Conservation (phyloP, 30 jellyfish, hydroid and myxozoan genomes). For the Chironex yamaguchii region DNA sequence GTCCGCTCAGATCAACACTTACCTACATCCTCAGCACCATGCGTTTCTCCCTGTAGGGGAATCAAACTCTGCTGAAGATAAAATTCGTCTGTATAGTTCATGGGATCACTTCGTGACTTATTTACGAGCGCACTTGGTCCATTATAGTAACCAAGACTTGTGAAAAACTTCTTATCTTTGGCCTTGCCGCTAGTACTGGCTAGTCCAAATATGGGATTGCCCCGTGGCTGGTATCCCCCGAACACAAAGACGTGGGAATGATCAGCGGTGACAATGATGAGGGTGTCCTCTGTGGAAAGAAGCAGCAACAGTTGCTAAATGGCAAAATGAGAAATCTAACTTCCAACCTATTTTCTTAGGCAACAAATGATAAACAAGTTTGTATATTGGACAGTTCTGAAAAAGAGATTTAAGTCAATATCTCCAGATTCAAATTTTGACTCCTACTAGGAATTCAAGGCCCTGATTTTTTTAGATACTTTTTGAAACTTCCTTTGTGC, state of each 20-base stretch:
- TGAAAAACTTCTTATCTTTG: slow-evolving; percentile 52
- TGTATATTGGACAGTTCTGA: too few relatives aligned
- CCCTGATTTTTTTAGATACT: too few relatives aligned
- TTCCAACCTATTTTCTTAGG: too few relatives aligned
- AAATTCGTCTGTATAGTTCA: slow-evolving; percentile 4
- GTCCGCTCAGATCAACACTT: slow-evolving; percentile 3
- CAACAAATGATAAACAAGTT: too few relatives aligned
- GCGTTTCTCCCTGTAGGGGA: slow-evolving; percentile 76
- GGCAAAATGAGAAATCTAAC: too few relatives aligned
- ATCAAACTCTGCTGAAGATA: slow-evolving; percentile 85
- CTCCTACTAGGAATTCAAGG: too few relatives aligned
- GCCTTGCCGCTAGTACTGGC: slow-evolving; percentile 27
- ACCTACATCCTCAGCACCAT: slow-evolving; percentile 99
- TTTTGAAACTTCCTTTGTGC: too few relatives aligned
- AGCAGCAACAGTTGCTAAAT: too few relatives aligned
- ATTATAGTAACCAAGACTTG: slow-evolving; percentile 90
- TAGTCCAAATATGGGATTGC: slow-evolving; percentile 91
- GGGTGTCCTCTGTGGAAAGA: slow-evolving; percentile 92
- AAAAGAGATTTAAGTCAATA: too few relatives aligned
- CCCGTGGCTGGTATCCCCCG: slow-evolving; percentile 88
- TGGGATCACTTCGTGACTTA: slow-evolving; percentile 58
- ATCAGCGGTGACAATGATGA: slow-evolving; percentile 91
- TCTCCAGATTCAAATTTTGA: too few relatives aligned
- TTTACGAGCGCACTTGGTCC: slow-evolving; percentile 92
- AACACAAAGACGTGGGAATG: slow-evolving; percentile 89